A percentile compares a stretch with the other conserved stretches of the same genome.
Evolutionary conservation across 1,140 invertebrate genomes (phyloP).

Genomic region (Aporrectodea caliginosa): DNA sequence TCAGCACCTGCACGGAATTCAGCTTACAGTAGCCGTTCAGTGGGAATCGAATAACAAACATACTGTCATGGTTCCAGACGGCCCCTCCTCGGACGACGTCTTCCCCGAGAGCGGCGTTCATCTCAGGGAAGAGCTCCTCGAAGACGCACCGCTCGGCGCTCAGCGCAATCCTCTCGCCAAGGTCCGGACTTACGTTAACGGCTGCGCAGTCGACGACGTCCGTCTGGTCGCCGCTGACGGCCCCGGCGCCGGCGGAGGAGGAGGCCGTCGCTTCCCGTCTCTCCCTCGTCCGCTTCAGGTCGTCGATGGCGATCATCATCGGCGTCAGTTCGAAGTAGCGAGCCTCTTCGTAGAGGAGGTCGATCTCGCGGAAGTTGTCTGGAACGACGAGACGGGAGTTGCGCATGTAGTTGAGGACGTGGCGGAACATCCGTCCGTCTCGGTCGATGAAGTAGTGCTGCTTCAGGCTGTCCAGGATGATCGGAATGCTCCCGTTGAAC

Average conservation of each 20-base stretch:
- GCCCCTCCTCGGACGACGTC: slow-evolving; percentile 71
- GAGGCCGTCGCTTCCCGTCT: not conserved
- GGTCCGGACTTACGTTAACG: slow-evolving; percentile 79
- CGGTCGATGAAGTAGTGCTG: slow-evolving; percentile 98
- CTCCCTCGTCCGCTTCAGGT: slow-evolving; percentile 41
- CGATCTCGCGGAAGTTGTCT: slow-evolving; percentile 78
- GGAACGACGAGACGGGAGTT: slow-evolving; percentile 82
- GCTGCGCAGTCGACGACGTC: slow-evolving; percentile 69
- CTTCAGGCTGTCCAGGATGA: slow-evolving; percentile 91
- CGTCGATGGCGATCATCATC: slow-evolving; percentile 65
- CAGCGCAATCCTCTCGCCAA: slow-evolving; percentile 80
- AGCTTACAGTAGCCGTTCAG: slow-evolving; percentile 88
- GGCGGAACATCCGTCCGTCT: slow-evolving; percentile 90
- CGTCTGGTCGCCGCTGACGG: not conserved
- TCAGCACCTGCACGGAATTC: slow-evolving; percentile 83
- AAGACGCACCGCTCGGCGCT: slow-evolving; percentile 73
- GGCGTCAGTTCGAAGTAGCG: slow-evolving; percentile 82
- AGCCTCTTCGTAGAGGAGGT: slow-evolving; percentile 87
- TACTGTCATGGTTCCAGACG: slow-evolving; percentile 73
- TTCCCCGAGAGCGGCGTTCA: slow-evolving; percentile 76
- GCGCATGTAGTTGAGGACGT: slow-evolving; percentile 92
- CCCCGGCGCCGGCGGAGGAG: not conserved
- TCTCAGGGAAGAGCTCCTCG: slow-evolving; percentile 81
- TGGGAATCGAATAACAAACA: slow-evolving; percentile 82
- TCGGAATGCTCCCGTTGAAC: slow-evolving; percentile 94